phyloP scores from a whole-genome alignment of 1,140 invertebrate species.

The Paracyclopina nana region DNA sequence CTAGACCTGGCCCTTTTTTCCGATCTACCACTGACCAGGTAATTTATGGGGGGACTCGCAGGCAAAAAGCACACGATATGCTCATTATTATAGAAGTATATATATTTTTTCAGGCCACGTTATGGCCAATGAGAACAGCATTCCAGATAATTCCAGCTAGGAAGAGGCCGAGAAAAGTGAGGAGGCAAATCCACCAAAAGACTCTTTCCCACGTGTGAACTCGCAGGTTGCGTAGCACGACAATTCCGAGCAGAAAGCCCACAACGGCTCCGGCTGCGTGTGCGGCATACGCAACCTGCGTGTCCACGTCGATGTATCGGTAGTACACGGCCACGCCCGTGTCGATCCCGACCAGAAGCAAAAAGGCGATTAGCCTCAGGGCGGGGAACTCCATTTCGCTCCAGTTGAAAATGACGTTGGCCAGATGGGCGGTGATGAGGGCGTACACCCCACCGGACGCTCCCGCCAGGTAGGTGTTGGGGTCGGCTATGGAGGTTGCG shows the following conservation, averaged over 20 bases:
- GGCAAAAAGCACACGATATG: too few species aligned
- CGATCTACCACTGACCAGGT: too few species aligned
- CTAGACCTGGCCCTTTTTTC: too few species aligned
- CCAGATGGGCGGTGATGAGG: constrained; percentile 78
- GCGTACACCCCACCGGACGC: constrained; percentile 92
- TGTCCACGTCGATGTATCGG: constrained; percentile 38
- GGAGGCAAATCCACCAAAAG: constrained; percentile 60
- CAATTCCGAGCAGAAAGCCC: constrained; percentile 54
- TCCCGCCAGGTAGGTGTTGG: constrained; percentile 63
- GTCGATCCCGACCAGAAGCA: constrained; percentile 49
- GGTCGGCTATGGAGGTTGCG: constrained; percentile 71
- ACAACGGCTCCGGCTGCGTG: constrained; percentile 54
- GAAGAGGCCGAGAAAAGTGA: constrained; percentile 52
- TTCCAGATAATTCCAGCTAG: constrained; percentile 21
- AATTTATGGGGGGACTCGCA: too few species aligned
- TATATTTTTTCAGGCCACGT: background rate
- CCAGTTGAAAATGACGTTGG: constrained; percentile 87
- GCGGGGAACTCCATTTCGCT: constrained; percentile 71
- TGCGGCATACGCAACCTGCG: constrained; percentile 39
- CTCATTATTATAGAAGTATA: too few species aligned
- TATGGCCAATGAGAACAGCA: constrained; percentile 18
- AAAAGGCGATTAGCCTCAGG: constrained; percentile 51
- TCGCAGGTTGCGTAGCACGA: constrained; percentile 59
- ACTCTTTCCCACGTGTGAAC: constrained; percentile 59
- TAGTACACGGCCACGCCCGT: constrained; percentile 61